Evolutionary conservation across 2,797 vertebrate genomes (phyloP), one percentile per base, ranked within the genome.

Genomic region (Bovichtus diacanthus): DNA sequence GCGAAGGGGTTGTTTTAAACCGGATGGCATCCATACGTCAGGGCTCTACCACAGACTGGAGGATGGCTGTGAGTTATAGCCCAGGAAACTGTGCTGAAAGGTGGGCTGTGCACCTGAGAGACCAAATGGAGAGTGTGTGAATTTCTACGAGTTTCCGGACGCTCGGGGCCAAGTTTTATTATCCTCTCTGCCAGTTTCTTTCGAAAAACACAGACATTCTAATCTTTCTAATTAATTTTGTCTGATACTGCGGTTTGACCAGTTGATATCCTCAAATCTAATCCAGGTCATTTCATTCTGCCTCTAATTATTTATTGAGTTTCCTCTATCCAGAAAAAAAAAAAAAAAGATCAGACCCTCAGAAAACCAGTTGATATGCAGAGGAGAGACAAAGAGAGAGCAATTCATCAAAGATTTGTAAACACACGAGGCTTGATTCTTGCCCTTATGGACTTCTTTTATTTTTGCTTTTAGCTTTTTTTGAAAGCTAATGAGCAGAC

Each of bases 241-340:
- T 79, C 85, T 78, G 85, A 83, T 75, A 78, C 70, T 34, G 73
- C 54, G 39, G 55, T 76, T 83, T 80, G 88, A 86, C 80, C 89
- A 85, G 85, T 86, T 81, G 70, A 89, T 87, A 88, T 90, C 88
- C 78, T 80, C 79, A 81, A 84, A 90, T 90, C 88, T 84, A 91
- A 93, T 92, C 86, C 83, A 64, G 87, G 90, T 91, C 80, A 90
- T 92, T 92, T 80, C 64, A 69, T 80, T 80, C 56, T 23, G 66
- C 74, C 75, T 87, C 71, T 94, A 91, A 93, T 92, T 92, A 90
- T 91, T 92, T 92, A 94, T 92, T 81, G 90, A 91, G 80, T 85
- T 92, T 83, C 23, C 71, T 70, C 56, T 49, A 68, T 58, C 36
- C 43, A 54, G 53, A 46, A 59, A 68, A 76, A 46, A 43, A 70